These are phyloP conservation scores for Lepus americanus DNA, from an alignment of 2,113 vertebrate species.

Conservation along the genomic window DNA sequence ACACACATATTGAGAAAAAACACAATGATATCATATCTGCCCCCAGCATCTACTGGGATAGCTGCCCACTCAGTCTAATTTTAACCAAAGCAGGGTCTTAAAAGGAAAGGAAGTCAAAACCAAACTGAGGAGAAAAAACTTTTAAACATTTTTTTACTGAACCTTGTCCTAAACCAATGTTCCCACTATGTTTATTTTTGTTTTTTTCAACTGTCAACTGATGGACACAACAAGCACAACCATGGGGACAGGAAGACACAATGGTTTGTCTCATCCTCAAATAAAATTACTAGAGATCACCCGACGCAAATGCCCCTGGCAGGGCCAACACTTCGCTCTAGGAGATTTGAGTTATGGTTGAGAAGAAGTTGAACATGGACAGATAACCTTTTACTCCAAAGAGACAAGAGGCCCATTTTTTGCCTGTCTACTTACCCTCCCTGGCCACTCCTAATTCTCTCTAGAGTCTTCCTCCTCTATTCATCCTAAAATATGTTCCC, in stretches of 20 bases:
- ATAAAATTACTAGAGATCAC: not conserved
- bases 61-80: not conserved
- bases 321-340: not conserved
- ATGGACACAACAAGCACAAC: not conserved
- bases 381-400: not conserved
- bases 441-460: not conserved
- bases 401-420: not conserved
- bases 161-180: not conserved
- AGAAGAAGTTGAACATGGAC: not conserved
- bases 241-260: not conserved
- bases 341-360: not conserved
- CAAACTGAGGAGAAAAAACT: not conserved
- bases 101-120: constrained; percentile 13
- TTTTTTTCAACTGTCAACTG: not conserved
- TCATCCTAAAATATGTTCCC: not conserved
- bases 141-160: constrained; percentile 22
- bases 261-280: not conserved
- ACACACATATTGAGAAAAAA: not conserved
- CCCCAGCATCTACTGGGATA: not conserved
- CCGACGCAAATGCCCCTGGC: not conserved
- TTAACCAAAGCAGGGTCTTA: constrained; percentile 13
- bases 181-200: not conserved
- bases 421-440: not conserved
- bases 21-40: not conserved
- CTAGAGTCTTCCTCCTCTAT: not conserved